phyloP scores from a whole-genome alignment of 2,797 vertebrate genomes.

The Argyrosomus regius region DNA sequence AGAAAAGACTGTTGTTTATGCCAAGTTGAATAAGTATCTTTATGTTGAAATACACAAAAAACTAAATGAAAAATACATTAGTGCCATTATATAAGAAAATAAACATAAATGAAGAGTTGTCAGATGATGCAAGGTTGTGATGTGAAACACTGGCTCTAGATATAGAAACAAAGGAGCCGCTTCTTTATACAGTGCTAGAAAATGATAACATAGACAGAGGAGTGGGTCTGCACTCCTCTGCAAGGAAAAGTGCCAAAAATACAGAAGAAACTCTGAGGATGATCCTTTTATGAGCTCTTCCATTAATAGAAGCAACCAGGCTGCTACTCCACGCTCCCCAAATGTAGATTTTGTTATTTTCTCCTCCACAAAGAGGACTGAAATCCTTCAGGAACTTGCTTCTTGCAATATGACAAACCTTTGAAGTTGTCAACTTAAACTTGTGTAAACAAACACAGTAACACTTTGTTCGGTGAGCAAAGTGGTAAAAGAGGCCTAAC shows the following conservation, averaged over 20 bases:
- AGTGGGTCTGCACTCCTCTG: neutral
- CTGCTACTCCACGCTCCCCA: slow-evolving; percentile 49
- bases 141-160: slow-evolving; percentile 15
- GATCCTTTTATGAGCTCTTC: slow-evolving; percentile 61
- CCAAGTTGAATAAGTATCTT: slow-evolving; percentile 33
- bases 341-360: slow-evolving; percentile 63
- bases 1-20: slow-evolving; percentile 45
- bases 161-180: slow-evolving; percentile 26
- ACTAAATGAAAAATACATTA: neutral
- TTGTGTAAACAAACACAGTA: slow-evolving; percentile 22
- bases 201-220: slow-evolving; percentile 2
- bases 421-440: slow-evolving; percentile 21
- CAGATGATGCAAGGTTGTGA: slow-evolving; percentile 7
- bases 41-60: slow-evolving; percentile 34
- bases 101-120: neutral
- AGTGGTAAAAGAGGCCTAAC: neutral
- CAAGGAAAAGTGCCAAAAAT: slow-evolving; percentile 62
- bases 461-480: slow-evolving; percentile 14
- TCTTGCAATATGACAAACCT: slow-evolving; percentile 40
- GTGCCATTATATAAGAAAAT: slow-evolving; percentile 52
- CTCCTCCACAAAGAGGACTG: slow-evolving; percentile 20
- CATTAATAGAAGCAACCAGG: slow-evolving; percentile 64
- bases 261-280: slow-evolving; percentile 45
- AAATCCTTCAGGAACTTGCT: slow-evolving; percentile 45
- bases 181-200: slow-evolving; percentile 13